phyloP scores from a whole-genome alignment of 1,140 invertebrate species.

The Danaus melanippus region DNA sequence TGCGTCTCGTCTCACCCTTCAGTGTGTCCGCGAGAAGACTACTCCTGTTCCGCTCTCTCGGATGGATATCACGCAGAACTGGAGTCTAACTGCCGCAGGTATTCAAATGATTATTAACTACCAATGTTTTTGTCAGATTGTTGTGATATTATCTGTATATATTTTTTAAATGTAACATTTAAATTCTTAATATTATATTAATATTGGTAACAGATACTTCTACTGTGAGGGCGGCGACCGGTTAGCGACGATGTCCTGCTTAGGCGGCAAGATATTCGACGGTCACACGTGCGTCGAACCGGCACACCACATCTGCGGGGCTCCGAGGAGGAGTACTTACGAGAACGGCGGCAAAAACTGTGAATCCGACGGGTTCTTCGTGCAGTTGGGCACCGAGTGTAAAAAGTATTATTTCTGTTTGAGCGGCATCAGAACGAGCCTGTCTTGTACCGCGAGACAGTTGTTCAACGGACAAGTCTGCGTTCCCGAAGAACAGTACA shows the following conservation, averaged over 20 bases:
- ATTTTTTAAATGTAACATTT: neutral
- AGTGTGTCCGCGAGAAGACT: conserved; percentile 61
- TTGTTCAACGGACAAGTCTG: conserved; percentile 73
- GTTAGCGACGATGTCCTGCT: conserved; percentile 71
- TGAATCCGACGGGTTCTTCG: conserved; percentile 71
- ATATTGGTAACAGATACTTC: conserved; percentile 53
- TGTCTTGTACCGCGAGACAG: conserved; percentile 50
- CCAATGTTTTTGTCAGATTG: neutral
- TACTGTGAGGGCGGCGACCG: conserved; percentile 73
- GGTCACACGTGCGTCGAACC: conserved; percentile 67
- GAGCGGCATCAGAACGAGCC: conserved; percentile 48
- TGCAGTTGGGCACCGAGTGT: conserved; percentile 69
- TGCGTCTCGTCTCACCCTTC: conserved; percentile 65
- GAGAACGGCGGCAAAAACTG: conserved; percentile 46
- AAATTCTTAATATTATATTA: neutral
- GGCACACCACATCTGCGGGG: conserved; percentile 52
- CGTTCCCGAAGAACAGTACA: conserved; percentile 59
- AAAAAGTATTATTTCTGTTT: conserved; percentile 73
- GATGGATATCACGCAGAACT: conserved; percentile 74
- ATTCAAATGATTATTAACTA: conserved; percentile 10
- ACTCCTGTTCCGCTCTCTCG: conserved; percentile 63
- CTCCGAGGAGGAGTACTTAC: conserved; percentile 27
- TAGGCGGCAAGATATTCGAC: conserved; percentile 72
- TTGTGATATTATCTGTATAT: conserved; percentile 2
- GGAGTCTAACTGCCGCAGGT: conserved; percentile 71